Conservation (phyloP, 53 echinoderm and acorn worm genomes). For the Echinometra lucunter region DNA sequence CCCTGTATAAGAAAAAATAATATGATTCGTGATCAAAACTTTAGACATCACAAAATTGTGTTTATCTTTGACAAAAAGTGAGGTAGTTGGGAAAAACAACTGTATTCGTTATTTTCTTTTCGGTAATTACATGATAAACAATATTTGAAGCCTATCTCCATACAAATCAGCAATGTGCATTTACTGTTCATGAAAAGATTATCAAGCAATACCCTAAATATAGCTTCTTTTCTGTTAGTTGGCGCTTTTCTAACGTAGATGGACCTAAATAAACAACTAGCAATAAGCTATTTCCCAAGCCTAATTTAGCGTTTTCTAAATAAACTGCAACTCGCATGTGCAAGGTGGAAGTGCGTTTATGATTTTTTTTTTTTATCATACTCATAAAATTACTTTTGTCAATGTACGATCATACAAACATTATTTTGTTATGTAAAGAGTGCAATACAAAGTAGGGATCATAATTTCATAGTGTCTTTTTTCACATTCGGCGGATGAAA, state of each 20-base stretch:
- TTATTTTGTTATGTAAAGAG: too few relatives aligned
- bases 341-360: too few relatives aligned
- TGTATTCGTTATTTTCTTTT: background rate
- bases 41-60: background rate
- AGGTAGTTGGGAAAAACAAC: constrained; percentile 49
- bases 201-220: too few relatives aligned
- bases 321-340: too few relatives aligned
- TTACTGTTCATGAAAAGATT: background rate
- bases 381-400: too few relatives aligned
- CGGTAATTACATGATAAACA: background rate
- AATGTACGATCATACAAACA: too few relatives aligned
- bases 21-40: constrained; percentile 19
- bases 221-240: background rate
- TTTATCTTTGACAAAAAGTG: constrained; percentile 31
- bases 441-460: too few relatives aligned
- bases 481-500: too few relatives aligned
- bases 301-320: too few relatives aligned
- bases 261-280: background rate
- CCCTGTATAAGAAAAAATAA: constrained; percentile 44
- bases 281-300: too few relatives aligned
- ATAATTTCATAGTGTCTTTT: too few relatives aligned
- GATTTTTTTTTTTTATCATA: too few relatives aligned
- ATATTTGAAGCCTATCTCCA: background rate
- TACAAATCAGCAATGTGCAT: background rate
- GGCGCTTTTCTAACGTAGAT: background rate